Percentiles rank a stretch among this genome's conserved stretches.
These are phyloP conservation scores for Margarornis squamiger DNA, from an alignment of 2,797 vertebrate genomes.

Conservation along the genomic window DNA sequence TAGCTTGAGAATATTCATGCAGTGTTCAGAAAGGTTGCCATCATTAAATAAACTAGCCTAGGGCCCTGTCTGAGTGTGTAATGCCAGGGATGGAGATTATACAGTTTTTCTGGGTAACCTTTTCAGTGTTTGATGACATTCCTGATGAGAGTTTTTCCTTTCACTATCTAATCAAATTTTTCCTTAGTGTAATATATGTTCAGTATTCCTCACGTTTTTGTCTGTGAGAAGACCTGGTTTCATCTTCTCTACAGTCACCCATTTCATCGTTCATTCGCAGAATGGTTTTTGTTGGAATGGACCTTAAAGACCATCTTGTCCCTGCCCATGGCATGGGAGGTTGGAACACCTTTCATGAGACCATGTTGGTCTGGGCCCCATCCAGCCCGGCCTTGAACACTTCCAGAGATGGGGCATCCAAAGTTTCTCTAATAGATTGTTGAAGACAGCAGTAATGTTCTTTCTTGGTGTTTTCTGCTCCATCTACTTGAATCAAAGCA, in stretches of 20 bases:
- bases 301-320: neutral
- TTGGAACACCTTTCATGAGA: neutral
- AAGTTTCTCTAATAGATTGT: neutral
- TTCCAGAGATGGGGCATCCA: neutral
- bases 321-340: neutral
- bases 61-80: neutral
- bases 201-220: neutral
- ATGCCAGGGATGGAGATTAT: neutral
- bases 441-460: neutral
- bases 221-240: neutral
- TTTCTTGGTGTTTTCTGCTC: neutral
- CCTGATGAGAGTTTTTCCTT: neutral
- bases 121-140: neutral
- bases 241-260: neutral
- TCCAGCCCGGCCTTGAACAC: neutral
- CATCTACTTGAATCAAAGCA: neutral
- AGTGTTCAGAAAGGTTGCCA: neutral
- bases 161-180: neutral
- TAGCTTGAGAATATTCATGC: neutral
- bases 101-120: neutral
- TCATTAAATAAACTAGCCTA: neutral
- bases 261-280: neutral
- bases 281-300: neutral
- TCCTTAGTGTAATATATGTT: neutral
- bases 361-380: neutral